Evolutionary conservation across 2,113 vertebrate genomes (phyloP).

Genomic region (Diadophis punctatus): DNA sequence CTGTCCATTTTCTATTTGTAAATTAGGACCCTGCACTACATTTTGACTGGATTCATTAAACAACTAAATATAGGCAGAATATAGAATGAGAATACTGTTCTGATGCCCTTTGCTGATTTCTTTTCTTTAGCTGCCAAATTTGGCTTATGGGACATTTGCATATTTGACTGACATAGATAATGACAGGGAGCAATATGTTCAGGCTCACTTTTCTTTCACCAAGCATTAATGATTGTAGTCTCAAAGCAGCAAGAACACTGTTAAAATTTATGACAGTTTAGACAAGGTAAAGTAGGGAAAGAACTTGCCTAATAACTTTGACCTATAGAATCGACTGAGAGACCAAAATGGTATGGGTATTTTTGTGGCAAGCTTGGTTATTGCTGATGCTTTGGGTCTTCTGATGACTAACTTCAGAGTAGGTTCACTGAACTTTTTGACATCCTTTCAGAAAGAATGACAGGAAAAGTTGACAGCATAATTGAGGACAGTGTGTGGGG

Average conservation of each 20-base stretch:
- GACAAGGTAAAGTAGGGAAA: conserved; percentile 23
- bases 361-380: background rate
- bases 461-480: background rate
- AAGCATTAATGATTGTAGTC: background rate
- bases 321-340: conserved; percentile 20
- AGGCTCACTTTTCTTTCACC: conserved; percentile 17
- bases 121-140: conserved; percentile 3
- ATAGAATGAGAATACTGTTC: background rate
- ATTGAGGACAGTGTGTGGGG: background rate
- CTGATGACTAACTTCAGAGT: conserved; percentile 4
- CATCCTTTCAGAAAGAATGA: conserved; percentile 6
- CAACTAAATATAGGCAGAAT: background rate
- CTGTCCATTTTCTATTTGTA: background rate
- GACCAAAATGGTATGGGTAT: background rate
- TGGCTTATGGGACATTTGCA: background rate
- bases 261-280: conserved; percentile 26
- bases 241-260: background rate
- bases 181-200: conserved; percentile 10
- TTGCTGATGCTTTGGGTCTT: background rate
- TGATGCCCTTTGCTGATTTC: background rate
- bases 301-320: conserved; percentile 16
- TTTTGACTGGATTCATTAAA: background rate
- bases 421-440: conserved; percentile 8
- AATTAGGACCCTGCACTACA: background rate
- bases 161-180: conserved; percentile 26